Evolutionary conservation across 1,140 invertebrate species (phyloP), one percentile per base, ranked within the genome.

Genomic region (Drosophila chauvacae): DNA sequence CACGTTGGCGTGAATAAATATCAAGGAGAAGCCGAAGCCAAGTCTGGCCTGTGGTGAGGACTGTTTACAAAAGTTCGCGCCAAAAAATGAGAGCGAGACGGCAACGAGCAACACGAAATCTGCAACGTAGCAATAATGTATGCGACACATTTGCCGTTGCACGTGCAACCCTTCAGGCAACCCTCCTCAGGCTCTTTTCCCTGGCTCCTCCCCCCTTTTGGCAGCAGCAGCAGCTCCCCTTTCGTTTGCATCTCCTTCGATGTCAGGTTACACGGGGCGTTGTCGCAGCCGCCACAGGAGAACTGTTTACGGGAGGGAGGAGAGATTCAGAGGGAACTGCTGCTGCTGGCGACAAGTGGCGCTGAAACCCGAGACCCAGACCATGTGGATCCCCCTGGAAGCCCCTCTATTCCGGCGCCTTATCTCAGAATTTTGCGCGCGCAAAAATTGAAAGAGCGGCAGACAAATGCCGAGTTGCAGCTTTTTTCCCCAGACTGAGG

Each of bases 381-480:
- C 28, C 53, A 20, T 3, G 41, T 14, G 56, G 45, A 37, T 37
- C 23, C 60, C 48, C 18, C 30, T 13, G 20, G 9, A 5, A 9
- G 23, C 30, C 30, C 56, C 28, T n/a, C 18, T 44, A 39, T 55
- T 26, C 20, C 58, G 42, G 68, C 33, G 69, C 41, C 74, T 76
- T 79, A 82, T 80, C 80, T 77, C 76, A 70, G 77, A 55, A 77
- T 71, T 55, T 87, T 87, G 84, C 78, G 77, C 83, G 83, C 72
- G 76, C 79, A 87, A 79, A 37, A 55, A 60, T 58, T 68, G 23
- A 66, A 56, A 77, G 53, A 55, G 45, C 57, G 80, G 76, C 80
- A 83, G 84, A 87, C 80, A 87, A 87, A 80, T 84, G 84, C 84
- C 77, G 73, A 77, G 72, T 80, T 83, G 77, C 84, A 87, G 48